Percentiles rank a stretch among this genome's conserved stretches.
phyloP scores from a whole-genome alignment of 2,888 invertebrate species.

The Melieria crassipennis region DNA sequence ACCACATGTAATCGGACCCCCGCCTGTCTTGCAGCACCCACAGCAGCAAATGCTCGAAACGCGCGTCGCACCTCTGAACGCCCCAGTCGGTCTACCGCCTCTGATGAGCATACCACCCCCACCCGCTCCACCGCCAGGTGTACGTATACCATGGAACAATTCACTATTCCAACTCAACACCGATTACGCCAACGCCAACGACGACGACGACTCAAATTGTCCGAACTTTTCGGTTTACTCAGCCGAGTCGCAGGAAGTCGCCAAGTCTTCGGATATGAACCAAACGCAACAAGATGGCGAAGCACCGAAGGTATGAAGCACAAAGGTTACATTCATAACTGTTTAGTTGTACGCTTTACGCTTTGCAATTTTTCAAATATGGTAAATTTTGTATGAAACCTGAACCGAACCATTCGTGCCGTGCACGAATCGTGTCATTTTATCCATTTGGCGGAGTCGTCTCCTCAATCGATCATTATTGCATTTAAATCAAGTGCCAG shows the following conservation, averaged over 20 bases:
- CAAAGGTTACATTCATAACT: not conserved
- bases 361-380: constrained; percentile 28
- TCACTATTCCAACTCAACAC: constrained; percentile 59
- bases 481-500: too few relatives aligned
- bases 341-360: not conserved
- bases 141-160: constrained; percentile 56
- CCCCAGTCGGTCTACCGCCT: constrained; percentile 29
- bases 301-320: constrained; percentile 57
- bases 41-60: constrained; percentile 27
- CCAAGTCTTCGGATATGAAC: constrained; percentile 53
- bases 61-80: constrained; percentile 24
- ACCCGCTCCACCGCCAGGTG: constrained; percentile 60
- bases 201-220: constrained; percentile 77
- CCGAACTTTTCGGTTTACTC: constrained; percentile 89
- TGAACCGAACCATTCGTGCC: too few relatives aligned
- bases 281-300: constrained; percentile 41
- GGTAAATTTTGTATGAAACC: constrained; percentile 4
- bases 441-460: too few relatives aligned
- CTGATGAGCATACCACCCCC: constrained; percentile 55
- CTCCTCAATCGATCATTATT: too few relatives aligned
- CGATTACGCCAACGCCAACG: constrained; percentile 65
- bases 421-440: too few relatives aligned
- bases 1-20: constrained; percentile 2
- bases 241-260: constrained; percentile 77
- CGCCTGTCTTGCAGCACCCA: constrained; percentile 9